A percentile compares a stretch with the other conserved stretches of the same genome.
phyloP scores from a whole-genome alignment of 2,797 vertebrate genomes.

The Ptychobarbus kaznakovi region DNA sequence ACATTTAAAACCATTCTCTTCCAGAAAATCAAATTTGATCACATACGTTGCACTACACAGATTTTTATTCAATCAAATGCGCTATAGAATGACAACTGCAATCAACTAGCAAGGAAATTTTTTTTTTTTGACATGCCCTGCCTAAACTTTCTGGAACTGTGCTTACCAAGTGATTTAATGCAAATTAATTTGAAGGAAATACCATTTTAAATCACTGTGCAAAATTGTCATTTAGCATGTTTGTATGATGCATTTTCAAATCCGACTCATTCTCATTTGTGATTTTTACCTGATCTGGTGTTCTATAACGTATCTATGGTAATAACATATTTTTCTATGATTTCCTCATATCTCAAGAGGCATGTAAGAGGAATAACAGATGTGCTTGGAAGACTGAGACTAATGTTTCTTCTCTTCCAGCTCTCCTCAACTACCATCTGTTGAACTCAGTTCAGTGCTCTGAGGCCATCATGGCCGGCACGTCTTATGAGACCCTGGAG shows the following conservation, averaged over 20 bases:
- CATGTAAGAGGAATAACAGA: constrained; percentile 34
- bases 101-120: neutral
- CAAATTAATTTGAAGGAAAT: neutral
- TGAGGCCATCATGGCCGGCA: constrained; percentile 91
- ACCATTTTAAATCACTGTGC: neutral
- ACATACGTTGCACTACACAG: neutral
- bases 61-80: neutral
- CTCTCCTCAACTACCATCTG: constrained; percentile 92
- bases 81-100: neutral
- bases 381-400: constrained; percentile 16
- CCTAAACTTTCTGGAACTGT: neutral
- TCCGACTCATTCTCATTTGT: neutral
- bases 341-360: constrained; percentile 23
- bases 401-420: constrained; percentile 69
- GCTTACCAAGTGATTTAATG: neutral
- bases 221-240: neutral
- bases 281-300: neutral
- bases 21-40: neutral
- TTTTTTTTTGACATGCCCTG: neutral
- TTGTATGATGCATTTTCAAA: neutral
- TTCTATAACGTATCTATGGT: neutral
- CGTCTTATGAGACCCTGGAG: constrained; percentile 89
- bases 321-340: neutral
- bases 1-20: neutral
- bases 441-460: constrained; percentile 93